Evolutionary conservation across 2,113 vertebrate genomes (phyloP), one percentile per base, ranked within the genome.

Genomic region (Mohoua ochrocephala): DNA sequence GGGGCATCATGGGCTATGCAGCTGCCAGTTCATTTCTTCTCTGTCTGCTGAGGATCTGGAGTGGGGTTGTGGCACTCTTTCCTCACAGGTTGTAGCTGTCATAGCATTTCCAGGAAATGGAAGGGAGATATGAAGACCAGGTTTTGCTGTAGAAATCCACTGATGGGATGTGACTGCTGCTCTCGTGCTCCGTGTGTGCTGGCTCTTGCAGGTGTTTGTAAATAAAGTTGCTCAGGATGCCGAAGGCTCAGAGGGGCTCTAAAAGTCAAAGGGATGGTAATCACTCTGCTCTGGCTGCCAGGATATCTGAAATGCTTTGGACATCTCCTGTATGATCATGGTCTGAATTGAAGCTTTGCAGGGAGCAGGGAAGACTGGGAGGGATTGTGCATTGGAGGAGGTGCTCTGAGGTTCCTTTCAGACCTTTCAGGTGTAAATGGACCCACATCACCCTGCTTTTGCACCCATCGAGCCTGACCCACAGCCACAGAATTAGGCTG

Each of bases 1-100:
- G 24, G 57, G 44, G 18, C 41, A 76, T 12, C 0, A 0, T 33
- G 39, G 24, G 22, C 53, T 71, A 15, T 59, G 33, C 53, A 70
- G n/a, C 59, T 76, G 39, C 35, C 52, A 23, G 57, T 74, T 85
- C 1, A 1, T 87, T 85, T 87, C 47, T 76, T 68, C 75, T 56
- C 14, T 78, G 18, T 30, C 41, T 59, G 41, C 63, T 47, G 44
- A 73, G 63, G 53, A 49, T 26, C 19, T 63, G 41, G 8, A 42
- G 10, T 52, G 49, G 20, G 33, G 7, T 47, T 68, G 17, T 92
- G 56, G 35, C 42, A 13, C 39, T 12, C 65, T 39, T 39, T n/a
- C 63, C 54, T 57, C 49, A 39, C 30, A 80, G 39, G 33, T 14
- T 81, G 41, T 73, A 68, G 63, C 18, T 74, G 17, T 54, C 60